Conservation (phyloP, 2,888 invertebrate genomes). For the Scaptomyza tumidula region DNA sequence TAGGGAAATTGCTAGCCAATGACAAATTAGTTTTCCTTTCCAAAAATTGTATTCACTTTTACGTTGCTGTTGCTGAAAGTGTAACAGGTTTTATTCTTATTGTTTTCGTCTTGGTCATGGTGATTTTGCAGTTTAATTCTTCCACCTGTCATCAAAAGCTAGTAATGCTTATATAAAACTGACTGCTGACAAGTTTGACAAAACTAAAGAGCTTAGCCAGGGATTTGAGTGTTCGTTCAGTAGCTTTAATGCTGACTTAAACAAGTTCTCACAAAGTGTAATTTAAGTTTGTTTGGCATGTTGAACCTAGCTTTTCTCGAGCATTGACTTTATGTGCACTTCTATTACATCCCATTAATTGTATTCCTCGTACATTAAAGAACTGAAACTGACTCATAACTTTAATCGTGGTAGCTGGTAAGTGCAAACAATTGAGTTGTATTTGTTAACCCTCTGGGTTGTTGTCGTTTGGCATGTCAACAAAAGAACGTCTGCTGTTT, state of each 20-base stretch:
- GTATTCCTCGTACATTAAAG: constrained; percentile 4
- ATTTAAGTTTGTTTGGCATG: not conserved
- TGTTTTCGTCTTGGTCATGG: not conserved
- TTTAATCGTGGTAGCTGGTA: constrained; percentile 19
- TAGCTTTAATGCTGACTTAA: not conserved
- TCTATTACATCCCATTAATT: not conserved
- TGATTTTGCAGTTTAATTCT: not conserved
- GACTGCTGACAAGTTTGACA: not conserved
- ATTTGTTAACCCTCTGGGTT: constrained; percentile 13
- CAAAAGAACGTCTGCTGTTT: constrained; percentile 22
- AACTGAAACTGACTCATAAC: constrained; percentile 28
- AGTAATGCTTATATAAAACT: not conserved
- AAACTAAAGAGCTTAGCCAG: not conserved
- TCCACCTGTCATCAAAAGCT: not conserved
- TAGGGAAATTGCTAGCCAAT: not conserved
- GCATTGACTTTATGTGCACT: not conserved
- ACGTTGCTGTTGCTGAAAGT: not conserved
- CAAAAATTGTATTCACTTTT: not conserved
- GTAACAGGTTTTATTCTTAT: not conserved
- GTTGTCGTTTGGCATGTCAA: constrained; percentile 36
- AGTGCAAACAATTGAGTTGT: constrained; percentile 9
- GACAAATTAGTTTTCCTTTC: not conserved
- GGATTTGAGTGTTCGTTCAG: not conserved
- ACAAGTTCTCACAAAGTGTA: not conserved
- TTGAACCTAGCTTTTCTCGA: not conserved